Percentiles rank a stretch among this genome's conserved stretches.
Conservation (phyloP, 2,888 invertebrate genomes). For the Hoplodrina blanda region DNA sequence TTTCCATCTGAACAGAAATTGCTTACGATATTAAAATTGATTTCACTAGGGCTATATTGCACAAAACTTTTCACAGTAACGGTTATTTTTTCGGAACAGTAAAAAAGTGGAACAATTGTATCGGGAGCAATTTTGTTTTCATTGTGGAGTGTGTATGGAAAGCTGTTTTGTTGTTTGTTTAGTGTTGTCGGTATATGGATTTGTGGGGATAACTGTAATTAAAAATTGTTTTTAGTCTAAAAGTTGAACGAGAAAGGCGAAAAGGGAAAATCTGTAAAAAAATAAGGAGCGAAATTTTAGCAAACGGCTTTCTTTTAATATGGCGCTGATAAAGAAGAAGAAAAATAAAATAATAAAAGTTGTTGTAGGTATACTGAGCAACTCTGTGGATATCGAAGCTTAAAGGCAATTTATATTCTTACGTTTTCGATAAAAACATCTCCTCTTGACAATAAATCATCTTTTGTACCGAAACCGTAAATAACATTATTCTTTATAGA, state of each 20-base stretch:
- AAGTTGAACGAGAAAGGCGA: background rate
- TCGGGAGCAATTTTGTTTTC: slow-evolving; percentile 54
- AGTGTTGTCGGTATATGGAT: slow-evolving; percentile 25
- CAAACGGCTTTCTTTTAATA: background rate
- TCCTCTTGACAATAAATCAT: slow-evolving; percentile 47
- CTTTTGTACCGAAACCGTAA: slow-evolving; percentile 45
- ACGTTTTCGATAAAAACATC: slow-evolving; percentile 30
- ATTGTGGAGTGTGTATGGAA: slow-evolving; percentile 32
- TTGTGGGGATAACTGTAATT: slow-evolving; percentile 19
- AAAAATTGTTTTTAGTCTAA: slow-evolving; percentile 7
- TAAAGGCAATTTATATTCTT: slow-evolving; percentile 43
- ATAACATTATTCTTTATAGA: slow-evolving; percentile 40
- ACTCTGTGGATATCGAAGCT: slow-evolving; percentile 1
- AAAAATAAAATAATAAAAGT: slow-evolving; percentile 12
- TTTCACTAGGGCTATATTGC: slow-evolving; percentile 77
- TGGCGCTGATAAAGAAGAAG: background rate
- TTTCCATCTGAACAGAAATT: slow-evolving; percentile 64
- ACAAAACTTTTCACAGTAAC: slow-evolving; percentile 70
- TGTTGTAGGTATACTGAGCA: background rate
- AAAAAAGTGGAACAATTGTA: slow-evolving; percentile 51
- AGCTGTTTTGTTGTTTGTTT: slow-evolving; percentile 42
- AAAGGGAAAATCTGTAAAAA: background rate
- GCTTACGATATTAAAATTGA: slow-evolving; percentile 80
- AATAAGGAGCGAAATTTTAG: background rate
- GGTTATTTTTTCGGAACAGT: slow-evolving; percentile 62